Base-by-base conservation (phyloP, 1,140 invertebrate genomes). In the Periplaneta americana region DNA sequence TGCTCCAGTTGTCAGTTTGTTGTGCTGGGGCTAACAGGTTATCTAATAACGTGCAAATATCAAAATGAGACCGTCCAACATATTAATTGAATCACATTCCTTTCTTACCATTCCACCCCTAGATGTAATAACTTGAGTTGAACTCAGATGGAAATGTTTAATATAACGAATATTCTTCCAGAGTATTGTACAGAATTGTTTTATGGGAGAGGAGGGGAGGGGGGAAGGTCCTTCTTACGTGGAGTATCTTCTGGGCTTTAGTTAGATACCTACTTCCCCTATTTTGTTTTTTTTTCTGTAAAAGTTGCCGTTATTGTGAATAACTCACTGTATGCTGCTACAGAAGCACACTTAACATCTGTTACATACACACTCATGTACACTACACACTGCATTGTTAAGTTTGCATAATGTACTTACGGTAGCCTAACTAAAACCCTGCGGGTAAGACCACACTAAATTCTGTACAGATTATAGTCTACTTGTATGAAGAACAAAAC, bases 401-500 rank as follows among this genome's bases (percentile, higher is more conserved):
- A 78, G 11, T 34, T 35, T 33, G 28, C 28, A 35, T 36, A n/a
- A 78, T 36, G 36, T 34, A 78, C 34, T 31, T 78, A 34, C 35
- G 15, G 31, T 28, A 78, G 9, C 34, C 76, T 36, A 36, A 78
- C 34, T 76, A 33, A 78, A 78, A 66, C 48, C 48, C 48, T 66
- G 48, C n/a, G 22, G 48, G n/a, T 66, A 66, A 66, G 22, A 66
- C 48, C 48, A 66, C 48, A 28, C 48, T 78, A n/a, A 78, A 34
- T 78, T 36, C 22, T 78, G 76, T 78, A 78, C 76, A 78, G 76
- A 78, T 75, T 78, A 31, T 78, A 31, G 28, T 36, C 76, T 78
- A 36, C 34, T 78, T 36, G 34, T 78, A 78, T 22, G 33, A n/a
- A 78, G 15, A 34, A 18, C 3, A 34, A 78, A 78, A 36, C n/a